Conservation (phyloP, 2,797 vertebrate species). For the Chrosomus eos region DNA sequence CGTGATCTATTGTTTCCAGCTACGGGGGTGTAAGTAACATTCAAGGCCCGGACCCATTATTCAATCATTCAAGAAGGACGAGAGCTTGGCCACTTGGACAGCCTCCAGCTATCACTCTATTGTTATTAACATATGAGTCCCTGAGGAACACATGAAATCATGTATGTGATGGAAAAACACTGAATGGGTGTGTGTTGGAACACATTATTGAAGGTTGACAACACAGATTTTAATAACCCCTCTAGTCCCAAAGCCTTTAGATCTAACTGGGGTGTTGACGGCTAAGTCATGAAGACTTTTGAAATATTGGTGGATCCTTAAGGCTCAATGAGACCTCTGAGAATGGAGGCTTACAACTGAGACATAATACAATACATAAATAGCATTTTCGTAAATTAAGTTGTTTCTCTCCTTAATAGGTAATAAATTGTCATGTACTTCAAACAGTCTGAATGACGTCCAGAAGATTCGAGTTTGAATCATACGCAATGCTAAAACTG, state of each 20-base stretch:
- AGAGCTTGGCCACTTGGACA: constrained; percentile 31
- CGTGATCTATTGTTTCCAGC: constrained; percentile 16
- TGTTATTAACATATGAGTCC: constrained; percentile 46
- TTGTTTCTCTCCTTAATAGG: constrained; percentile 26
- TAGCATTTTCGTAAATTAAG: constrained; percentile 24
- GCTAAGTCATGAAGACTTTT: constrained; percentile 33
- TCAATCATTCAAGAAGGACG: constrained; percentile 35
- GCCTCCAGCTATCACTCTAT: constrained; percentile 40
- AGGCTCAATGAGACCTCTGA: constrained; percentile 12
- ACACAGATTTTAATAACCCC: constrained; percentile 29
- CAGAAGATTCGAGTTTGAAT: constrained; percentile 28
- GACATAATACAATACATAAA: constrained; percentile 1
- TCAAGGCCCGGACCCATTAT: constrained; percentile 30
- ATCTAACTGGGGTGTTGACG: constrained; percentile 29
- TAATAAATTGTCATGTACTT: constrained; percentile 25
- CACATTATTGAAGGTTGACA: constrained; percentile 44
- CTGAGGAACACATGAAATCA: constrained; percentile 52
- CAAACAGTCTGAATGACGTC: constrained; percentile 21
- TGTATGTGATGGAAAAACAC: constrained; percentile 54
- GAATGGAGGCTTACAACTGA: constrained; percentile 28
- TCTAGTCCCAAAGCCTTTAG: constrained; percentile 16
- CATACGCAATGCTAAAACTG: constrained; percentile 4
- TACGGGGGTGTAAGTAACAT: constrained; percentile 37
- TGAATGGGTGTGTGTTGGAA: constrained; percentile 26
- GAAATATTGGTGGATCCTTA: constrained; percentile 25